Base-by-base conservation (phyloP, 1,140 invertebrate species). In the Eueides isabella region DNA sequence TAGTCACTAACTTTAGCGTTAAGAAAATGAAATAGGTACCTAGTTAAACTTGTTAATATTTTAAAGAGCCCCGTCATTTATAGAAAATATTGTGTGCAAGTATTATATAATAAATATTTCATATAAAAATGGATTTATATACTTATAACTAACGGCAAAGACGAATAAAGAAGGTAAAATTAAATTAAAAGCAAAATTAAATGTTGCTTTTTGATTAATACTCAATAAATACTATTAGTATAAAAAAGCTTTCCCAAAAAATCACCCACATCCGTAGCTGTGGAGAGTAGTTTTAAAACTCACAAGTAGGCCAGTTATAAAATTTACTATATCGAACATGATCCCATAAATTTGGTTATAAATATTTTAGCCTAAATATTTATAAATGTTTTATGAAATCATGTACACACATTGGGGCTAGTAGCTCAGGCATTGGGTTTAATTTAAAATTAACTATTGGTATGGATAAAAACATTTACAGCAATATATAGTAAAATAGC, bases 321-420 rank as follows among this genome's bases (percentile, higher is more conserved):
- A 62, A 55, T 66, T 61, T 71, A 63, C 68, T 61, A 63, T 66
- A 71, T 38, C 62, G 31, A 71, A 75, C 41, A 65, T 64, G 67
- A 61, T 65, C 55, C 63, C 33, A 75, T 75, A 75, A 75, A 75
- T 66, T 66, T 44, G 6, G 63, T 35, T 29, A 44, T 67, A 72
- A 41, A 67, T 68, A 74, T 74, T 74, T 74, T 78, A 55, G 69
- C 68, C 61, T 19, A 55, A 55, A 55, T 55, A 55, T 55, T 55
- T 55, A 55, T 55, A 55, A 55, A 55, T 55, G 48, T 55, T 55
- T 11, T 19, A 3, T 26, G 19, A 55, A 55, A 55, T 67, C 69
- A 74, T 68, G 74, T 78, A 70, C 71, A 77, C 75, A 79, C 72
- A 79, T 77, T 63, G 68, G 66, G 82, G 82, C 74, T 76, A 78